These are phyloP conservation scores for Tholera decimalis DNA, from an alignment of 2,888 invertebrate species.

Conservation along the genomic window DNA sequence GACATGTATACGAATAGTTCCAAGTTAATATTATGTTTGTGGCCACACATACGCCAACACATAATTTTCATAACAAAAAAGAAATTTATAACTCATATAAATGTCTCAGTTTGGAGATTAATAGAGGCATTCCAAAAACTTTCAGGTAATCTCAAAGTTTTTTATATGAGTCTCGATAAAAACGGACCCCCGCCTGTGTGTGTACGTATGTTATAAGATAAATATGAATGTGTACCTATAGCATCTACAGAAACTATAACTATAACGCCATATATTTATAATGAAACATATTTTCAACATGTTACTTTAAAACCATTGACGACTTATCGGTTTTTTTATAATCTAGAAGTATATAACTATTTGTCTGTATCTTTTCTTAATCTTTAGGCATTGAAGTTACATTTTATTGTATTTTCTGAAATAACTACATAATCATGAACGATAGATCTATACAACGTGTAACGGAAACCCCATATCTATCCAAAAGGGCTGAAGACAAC, in stretches of 20 bases:
- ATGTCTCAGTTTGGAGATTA: conserved; percentile 51
- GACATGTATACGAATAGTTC: conserved; percentile 1
- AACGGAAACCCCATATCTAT: too few species aligned
- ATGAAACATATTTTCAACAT: too few species aligned
- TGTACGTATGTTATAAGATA: not conserved
- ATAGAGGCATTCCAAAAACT: conserved; percentile 53
- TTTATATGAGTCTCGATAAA: conserved; percentile 36
- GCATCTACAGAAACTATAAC: conserved; percentile 1
- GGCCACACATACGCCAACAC: conserved; percentile 12
- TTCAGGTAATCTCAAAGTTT: conserved; percentile 36
- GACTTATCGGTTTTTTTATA: too few species aligned
- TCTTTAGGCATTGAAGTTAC: too few species aligned
- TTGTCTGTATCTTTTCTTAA: too few species aligned
- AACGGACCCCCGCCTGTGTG: not conserved
- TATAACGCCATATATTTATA: not conserved
- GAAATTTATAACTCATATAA: conserved; percentile 53
- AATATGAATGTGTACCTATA: not conserved
- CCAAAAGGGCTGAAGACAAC: too few species aligned
- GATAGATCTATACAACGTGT: too few species aligned
- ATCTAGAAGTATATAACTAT: too few species aligned
- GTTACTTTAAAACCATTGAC: too few species aligned
- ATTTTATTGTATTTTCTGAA: too few species aligned
- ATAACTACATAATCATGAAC: too few species aligned
- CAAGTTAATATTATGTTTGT: conserved; percentile 32
- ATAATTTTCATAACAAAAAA: conserved; percentile 46